Evolutionary conservation across 2,113 vertebrate species (phyloP).

Genomic region (Tragelaphus scriptus): DNA sequence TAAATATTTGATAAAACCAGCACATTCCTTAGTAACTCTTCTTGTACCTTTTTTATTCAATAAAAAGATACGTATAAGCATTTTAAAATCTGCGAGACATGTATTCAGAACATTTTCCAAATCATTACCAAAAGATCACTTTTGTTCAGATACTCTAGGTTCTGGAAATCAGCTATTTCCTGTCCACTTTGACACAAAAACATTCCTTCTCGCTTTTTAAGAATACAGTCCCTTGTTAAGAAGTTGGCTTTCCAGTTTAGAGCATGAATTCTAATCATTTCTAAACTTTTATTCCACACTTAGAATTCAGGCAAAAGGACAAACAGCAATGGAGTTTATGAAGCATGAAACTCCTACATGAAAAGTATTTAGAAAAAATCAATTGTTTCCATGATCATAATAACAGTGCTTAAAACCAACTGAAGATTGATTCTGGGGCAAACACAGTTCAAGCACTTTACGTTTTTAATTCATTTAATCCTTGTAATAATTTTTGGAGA

Average conservation of each 20-base stretch:
- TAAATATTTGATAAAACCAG: slow-evolving; percentile 24
- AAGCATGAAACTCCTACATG: background rate
- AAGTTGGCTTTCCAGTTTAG: background rate
- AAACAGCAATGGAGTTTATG: background rate
- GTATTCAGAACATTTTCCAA: slow-evolving; percentile 30
- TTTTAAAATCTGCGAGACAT: background rate
- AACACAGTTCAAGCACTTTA: background rate
- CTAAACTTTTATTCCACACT: background rate
- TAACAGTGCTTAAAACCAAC: background rate
- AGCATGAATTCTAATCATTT: slow-evolving; percentile 44
- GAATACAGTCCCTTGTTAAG: slow-evolving; percentile 8
- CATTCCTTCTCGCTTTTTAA: slow-evolving; percentile 38
- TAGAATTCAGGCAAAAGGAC: background rate
- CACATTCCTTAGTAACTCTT: slow-evolving; percentile 19
- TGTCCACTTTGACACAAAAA: slow-evolving; percentile 52
- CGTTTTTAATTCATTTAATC: background rate
- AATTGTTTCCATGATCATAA: background rate
- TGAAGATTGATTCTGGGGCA: background rate
- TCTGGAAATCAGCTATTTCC: slow-evolving; percentile 55
- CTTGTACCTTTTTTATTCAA: background rate
- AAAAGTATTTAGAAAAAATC: background rate
- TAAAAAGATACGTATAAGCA: background rate
- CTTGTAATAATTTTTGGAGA: background rate
- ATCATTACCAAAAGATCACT: background rate
- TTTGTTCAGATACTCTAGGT: slow-evolving; percentile 19